Conservation (phyloP, 2,888 invertebrate genomes). For the Brachyopa scutellaris region DNA sequence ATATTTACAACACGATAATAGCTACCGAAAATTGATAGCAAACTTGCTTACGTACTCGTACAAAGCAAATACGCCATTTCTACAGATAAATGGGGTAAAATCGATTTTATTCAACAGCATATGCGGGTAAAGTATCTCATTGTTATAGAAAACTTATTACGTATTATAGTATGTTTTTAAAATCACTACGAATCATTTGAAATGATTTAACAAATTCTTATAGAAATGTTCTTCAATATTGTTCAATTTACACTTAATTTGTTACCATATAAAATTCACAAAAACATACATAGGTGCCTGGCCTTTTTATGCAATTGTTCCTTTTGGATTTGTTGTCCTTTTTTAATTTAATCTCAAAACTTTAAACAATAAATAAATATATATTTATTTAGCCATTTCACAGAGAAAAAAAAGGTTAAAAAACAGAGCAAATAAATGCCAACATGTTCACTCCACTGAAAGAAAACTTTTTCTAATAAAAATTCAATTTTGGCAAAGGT, state of each 20-base stretch:
- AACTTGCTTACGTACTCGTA: neutral
- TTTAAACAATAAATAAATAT: too few relatives aligned
- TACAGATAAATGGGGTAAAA: neutral
- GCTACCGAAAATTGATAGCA: too few relatives aligned
- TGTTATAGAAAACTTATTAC: too few relatives aligned
- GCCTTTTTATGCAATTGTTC: too few relatives aligned
- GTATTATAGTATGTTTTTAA: too few relatives aligned
- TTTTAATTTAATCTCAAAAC: neutral
- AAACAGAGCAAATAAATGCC: neutral
- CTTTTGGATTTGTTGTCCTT: neutral
- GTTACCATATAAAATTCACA: too few relatives aligned
- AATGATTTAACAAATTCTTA: too few relatives aligned
- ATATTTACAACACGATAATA: neutral
- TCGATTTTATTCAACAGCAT: slow-evolving; percentile 1
- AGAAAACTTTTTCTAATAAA: slow-evolving; percentile 6
- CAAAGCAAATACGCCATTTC: neutral
- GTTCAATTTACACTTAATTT: too few relatives aligned
- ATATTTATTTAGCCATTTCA: neutral
- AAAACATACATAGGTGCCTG: neutral
- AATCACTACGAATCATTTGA: too few relatives aligned
- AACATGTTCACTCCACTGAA: neutral
- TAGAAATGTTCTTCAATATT: too few relatives aligned
- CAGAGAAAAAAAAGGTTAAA: neutral
- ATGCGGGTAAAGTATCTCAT: too few relatives aligned
- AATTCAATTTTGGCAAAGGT: neutral